Conservation (phyloP, 35 echinoderm and acorn worm species). For the Diadema setosum region DNA sequence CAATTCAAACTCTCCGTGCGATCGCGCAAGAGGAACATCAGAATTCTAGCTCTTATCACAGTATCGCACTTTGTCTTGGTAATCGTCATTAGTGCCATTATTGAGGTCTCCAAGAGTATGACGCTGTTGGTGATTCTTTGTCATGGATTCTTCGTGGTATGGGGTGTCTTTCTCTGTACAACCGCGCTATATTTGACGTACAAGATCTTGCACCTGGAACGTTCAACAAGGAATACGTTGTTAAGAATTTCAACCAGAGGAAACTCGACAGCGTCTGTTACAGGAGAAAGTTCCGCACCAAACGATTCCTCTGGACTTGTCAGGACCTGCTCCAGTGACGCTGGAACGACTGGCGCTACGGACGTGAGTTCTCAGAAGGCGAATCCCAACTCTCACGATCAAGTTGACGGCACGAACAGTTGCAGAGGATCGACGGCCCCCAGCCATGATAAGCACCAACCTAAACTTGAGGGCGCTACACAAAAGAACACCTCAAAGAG, state of each 20-base stretch:
- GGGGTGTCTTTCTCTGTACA: conserved; percentile 24
- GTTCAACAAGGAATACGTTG: not conserved
- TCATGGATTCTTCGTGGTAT: conserved; percentile 46
- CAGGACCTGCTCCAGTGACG: no score
- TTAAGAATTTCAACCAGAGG: not conserved
- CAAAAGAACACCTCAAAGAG: no score
- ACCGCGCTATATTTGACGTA: not conserved
- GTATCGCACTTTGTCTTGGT: conserved; percentile 12
- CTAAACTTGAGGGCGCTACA: no score
- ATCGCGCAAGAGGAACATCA: conserved; percentile 2
- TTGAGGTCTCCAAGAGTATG: not conserved
- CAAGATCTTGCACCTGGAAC: not conserved
- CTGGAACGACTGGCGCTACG: no score
- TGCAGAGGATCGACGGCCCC: no score
- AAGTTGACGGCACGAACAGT: no score
- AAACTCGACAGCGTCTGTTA: not conserved
- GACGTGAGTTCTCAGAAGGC: no score
- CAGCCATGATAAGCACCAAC: no score
- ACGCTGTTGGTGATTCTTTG: conserved; percentile 25
- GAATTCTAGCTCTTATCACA: not conserved
- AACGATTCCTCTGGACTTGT: no score
- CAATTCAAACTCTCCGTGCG: not conserved
- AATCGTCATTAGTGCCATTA: not conserved
- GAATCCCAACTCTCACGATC: no score
- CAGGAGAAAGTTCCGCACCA: no score